Percentiles rank a stretch among this genome's conserved stretches.
These are phyloP conservation scores for Myoxocephalus aenaeus DNA, from an alignment of 2,797 vertebrate species.

Conservation along the genomic window DNA sequence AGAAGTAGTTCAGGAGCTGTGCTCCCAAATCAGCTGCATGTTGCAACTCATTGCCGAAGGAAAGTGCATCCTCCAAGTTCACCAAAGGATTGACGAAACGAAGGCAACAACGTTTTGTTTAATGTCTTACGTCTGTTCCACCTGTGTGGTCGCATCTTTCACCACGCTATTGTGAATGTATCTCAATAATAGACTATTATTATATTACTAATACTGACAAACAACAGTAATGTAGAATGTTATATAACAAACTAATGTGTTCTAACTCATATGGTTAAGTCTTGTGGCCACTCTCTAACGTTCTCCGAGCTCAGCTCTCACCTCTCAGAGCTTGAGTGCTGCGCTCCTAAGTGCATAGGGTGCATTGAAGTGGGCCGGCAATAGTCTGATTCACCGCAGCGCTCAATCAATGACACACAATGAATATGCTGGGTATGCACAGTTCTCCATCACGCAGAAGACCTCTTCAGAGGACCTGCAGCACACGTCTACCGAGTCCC, in stretches of 20 bases:
- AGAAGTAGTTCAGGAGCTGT: not conserved
- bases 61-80: not conserved
- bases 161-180: not conserved
- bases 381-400: conserved; percentile 65
- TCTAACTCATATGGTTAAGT: not conserved
- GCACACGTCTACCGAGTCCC: conserved; percentile 5
- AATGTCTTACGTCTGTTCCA: no score
- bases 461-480: conserved; percentile 37
- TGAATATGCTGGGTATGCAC: conserved; percentile 64
- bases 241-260: not conserved
- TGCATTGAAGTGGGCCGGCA: conserved; percentile 49
- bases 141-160: not conserved
- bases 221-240: not conserved
- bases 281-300: conserved; percentile 2
- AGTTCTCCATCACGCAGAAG: conserved; percentile 60
- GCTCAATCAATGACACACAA: conserved; percentile 69
- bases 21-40: not conserved
- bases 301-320: conserved; percentile 1
- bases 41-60: not conserved
- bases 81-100: not conserved
- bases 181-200: not conserved
- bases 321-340: conserved; percentile 28
- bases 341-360: conserved; percentile 12
- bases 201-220: not conserved
- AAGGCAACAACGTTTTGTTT: not conserved